Evolutionary conservation across 2,797 vertebrate species (phyloP), one percentile per base, ranked within the genome.

Genomic region (Mus minutoides): DNA sequence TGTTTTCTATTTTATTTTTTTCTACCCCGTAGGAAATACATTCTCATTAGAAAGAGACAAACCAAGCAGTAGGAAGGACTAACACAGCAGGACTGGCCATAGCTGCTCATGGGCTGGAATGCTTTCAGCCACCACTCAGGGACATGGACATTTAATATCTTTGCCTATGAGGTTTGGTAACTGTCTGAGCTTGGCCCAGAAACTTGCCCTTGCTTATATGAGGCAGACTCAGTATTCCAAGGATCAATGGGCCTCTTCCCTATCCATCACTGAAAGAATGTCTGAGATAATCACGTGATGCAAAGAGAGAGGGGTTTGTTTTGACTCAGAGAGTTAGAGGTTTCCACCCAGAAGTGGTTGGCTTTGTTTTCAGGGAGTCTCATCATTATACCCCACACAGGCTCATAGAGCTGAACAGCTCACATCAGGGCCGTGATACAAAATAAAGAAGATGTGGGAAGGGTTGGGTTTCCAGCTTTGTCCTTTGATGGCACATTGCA

Each of bases 11-110:
- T 49, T 67, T 12, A 64, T 14, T 14, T 22, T 49, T n/a, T 88
- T 67, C 16, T 49, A 26, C 37, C 62, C 73, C 29, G 2, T 34
- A 22, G 75, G 46, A 96, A 24, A 21, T 43, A 12, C 69, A 58
- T 80, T 40, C 26, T 86, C 86, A 29, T 86, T 91, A 90, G 46
- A 96, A 88, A 49, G 88, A 91, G 40, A 92, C 31, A 92, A 80
- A 56, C 19, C 56, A 91, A 54, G 13, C 46, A 89, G 43, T 22
- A 91, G 40, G 82, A 92, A 92, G 17, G 52, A 29, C 85, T 89
- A 85, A 92, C 90, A 7, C 90, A 76, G 79, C 64, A 6, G 86
- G 46, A 13, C 71, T 49, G 43, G 34, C 82, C 76, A 12, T n/a
- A 56, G 73, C 21, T 76, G 82, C 14, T 75, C 37, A 46, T 54